Conservation (phyloP, 1,140 invertebrate genomes). For the Drosophila bifasciata region DNA sequence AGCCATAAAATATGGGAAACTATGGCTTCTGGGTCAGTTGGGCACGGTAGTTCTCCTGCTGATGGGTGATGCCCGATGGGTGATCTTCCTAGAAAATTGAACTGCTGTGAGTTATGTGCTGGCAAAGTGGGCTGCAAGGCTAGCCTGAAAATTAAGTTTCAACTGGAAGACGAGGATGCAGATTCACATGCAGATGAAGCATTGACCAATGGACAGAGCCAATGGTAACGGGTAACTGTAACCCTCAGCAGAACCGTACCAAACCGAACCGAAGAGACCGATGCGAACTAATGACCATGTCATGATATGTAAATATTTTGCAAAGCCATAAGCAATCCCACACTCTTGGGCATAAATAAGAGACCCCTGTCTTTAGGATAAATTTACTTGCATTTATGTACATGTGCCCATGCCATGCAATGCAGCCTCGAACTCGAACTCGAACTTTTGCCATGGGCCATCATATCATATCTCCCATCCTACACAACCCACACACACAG, state of each 20-base stretch:
- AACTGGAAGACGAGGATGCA: conserved; percentile 10
- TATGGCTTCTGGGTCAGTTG: conserved; percentile 78
- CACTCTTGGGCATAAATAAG: conserved; percentile 67
- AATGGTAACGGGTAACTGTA: conserved; percentile 44
- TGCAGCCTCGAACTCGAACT: conserved; percentile 23
- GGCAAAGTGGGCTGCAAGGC: conserved; percentile 46
- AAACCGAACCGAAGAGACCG: not conserved
- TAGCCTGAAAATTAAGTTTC: not conserved
- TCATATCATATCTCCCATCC: conserved; percentile 32
- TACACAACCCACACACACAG: conserved; percentile 50
- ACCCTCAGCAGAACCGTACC: conserved; percentile 26
- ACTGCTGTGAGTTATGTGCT: conserved; percentile 66
- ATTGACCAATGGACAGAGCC: conserved; percentile 14
- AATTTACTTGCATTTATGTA: conserved; percentile 54
- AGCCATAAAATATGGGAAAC: conserved; percentile 68
- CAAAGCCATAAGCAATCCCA: conserved; percentile 73
- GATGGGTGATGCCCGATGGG: conserved; percentile 37
- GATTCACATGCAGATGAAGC: conserved; percentile 16
- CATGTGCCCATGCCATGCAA: conserved; percentile 24
- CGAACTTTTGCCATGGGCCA: conserved; percentile 68
- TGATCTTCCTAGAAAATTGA: conserved; percentile 54
- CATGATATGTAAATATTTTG: conserved; percentile 79
- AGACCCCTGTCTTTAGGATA: conserved; percentile 39
- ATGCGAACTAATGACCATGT: conserved; percentile 73
- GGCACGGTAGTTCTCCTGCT: conserved; percentile 67